A percentile compares a stretch with the other conserved stretches of the same genome.
phyloP scores from a whole-genome alignment of 2,888 invertebrate genomes.

The Dryocosmus kuriphilus region DNA sequence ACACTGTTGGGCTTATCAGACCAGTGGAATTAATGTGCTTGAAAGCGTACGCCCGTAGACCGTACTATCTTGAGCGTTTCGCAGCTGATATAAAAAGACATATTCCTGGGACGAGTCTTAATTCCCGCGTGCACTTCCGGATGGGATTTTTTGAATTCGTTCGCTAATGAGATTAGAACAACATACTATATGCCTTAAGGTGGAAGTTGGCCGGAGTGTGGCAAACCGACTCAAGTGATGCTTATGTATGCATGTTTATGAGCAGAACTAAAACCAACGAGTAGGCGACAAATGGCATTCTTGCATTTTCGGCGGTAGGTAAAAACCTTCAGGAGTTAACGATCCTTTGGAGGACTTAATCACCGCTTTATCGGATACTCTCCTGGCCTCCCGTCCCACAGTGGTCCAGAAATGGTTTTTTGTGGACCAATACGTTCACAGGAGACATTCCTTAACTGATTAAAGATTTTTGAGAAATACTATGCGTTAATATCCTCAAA shows the following conservation, averaged over 20 bases:
- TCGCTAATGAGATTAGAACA: constrained; percentile 39
- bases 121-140: not conserved
- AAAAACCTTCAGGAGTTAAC: constrained; percentile 67
- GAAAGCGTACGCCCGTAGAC: not conserved
- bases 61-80: constrained; percentile 24
- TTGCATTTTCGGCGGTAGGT: constrained; percentile 60
- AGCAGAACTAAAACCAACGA: constrained; percentile 46
- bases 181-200: not conserved
- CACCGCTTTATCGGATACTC: constrained; percentile 58
- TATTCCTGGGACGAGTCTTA: constrained; percentile 32
- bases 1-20: not conserved
- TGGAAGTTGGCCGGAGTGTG: not conserved
- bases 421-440: no score
- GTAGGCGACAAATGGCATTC: constrained; percentile 63
- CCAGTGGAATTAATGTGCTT: no score
- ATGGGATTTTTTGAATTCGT: constrained; percentile 43
- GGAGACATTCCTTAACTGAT: no score
- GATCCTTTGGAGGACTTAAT: constrained; percentile 68
- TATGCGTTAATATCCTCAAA: no score
- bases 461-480: no score
- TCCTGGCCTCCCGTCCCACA: constrained; percentile 25
- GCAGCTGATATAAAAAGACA: constrained; percentile 41
- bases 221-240: not conserved
- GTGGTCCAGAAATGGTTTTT: no score
- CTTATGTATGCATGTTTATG: not conserved